phyloP scores from a whole-genome alignment of 2,888 invertebrate genomes.

The Papilio demoleus region DNA sequence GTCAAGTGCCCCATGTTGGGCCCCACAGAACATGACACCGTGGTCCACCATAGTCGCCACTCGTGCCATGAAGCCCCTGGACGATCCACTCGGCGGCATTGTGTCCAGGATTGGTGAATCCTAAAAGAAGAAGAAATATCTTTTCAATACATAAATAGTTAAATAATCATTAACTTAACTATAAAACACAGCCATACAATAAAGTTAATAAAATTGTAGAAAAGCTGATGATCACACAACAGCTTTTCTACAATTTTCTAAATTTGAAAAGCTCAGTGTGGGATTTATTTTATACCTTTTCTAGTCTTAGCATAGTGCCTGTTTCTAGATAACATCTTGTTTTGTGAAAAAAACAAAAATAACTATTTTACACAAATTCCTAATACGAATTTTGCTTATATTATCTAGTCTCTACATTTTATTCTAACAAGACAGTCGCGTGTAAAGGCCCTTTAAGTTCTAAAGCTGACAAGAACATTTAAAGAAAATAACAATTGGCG shows the following conservation, averaged over 20 bases:
- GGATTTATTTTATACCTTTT: not conserved
- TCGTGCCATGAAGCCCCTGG: slow-evolving; percentile 58
- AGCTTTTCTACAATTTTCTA: not conserved
- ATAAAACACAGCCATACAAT: not conserved
- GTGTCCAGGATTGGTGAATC: slow-evolving; percentile 78
- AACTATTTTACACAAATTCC: not conserved
- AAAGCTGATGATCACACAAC: not conserved
- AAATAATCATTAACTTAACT: not conserved
- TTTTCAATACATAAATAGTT: too few relatives aligned
- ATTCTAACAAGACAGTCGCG: not conserved
- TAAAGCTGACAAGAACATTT: not conserved
- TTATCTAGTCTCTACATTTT: not conserved
- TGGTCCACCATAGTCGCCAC: slow-evolving; percentile 76
- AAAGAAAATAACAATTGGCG: too few relatives aligned
- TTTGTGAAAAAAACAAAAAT: slow-evolving; percentile 19
- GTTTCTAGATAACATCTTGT: slow-evolving; percentile 24
- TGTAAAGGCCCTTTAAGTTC: slow-evolving; percentile 19
- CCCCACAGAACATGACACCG: slow-evolving; percentile 85
- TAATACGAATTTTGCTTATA: not conserved
- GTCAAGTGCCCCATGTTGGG: slow-evolving; percentile 84
- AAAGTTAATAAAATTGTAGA: too few relatives aligned
- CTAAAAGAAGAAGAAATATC: slow-evolving; percentile 53
- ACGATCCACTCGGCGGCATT: slow-evolving; percentile 63
- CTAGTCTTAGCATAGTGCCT: slow-evolving; percentile 13
- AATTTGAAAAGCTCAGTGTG: not conserved